Percentiles rank a stretch among this genome's conserved stretches.
Evolutionary conservation across 2,797 vertebrate genomes (phyloP).

Genomic region (Tokudaia tokunoshimensis): DNA sequence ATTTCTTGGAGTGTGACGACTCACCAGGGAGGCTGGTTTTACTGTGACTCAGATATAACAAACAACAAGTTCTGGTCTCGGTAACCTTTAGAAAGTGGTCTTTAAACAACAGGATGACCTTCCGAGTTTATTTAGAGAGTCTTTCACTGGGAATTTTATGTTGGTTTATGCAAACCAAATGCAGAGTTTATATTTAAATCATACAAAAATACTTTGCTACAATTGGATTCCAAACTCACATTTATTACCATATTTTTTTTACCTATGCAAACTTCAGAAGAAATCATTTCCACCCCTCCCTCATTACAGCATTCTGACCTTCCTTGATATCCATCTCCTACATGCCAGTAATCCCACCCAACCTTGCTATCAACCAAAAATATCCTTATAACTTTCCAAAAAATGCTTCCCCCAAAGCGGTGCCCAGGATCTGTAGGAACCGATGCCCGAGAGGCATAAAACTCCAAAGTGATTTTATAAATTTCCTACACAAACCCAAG

Average conservation of each 20-base stretch:
- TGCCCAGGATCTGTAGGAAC: background rate
- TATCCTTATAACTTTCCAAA: background rate
- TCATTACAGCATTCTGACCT: background rate
- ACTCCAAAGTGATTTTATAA: slow-evolving; percentile 36
- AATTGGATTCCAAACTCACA: slow-evolving; percentile 34
- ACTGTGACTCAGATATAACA: background rate
- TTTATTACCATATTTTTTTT: background rate
- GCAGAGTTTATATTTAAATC: slow-evolving; percentile 17
- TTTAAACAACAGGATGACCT: background rate
- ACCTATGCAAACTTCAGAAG: background rate
- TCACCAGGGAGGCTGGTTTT: background rate
- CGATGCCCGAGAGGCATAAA: background rate
- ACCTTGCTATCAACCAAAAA: background rate
- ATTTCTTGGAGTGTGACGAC: background rate
- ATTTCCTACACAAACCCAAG: background rate
- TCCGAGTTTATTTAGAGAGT: background rate
- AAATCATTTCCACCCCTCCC: background rate
- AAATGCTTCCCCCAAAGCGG: background rate
- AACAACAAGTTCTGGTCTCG: background rate
- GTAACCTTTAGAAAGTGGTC: background rate
- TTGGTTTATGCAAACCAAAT: slow-evolving; percentile 42
- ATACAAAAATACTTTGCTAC: background rate
- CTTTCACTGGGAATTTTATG: background rate
- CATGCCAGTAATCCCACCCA: background rate
- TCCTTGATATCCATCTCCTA: background rate